These are phyloP conservation scores for Acridotheres tristis DNA, from an alignment of 2,797 vertebrate species.

Conservation along the genomic window DNA sequence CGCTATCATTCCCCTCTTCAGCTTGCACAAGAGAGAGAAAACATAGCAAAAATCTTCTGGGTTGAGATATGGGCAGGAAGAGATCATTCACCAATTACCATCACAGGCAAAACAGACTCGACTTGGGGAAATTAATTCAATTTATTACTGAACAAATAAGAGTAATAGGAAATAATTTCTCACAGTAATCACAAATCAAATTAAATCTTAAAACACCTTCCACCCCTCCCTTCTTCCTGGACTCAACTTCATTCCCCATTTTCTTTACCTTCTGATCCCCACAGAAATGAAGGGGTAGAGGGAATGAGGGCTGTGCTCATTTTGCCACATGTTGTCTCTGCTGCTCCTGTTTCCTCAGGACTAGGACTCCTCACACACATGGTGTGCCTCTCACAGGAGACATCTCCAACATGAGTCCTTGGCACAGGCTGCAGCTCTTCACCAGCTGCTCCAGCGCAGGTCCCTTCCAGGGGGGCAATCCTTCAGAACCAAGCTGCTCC, in stretches of 20 bases:
- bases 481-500: neutral
- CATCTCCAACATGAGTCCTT: neutral
- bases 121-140: neutral
- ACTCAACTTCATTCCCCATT: neutral
- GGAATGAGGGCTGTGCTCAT: neutral
- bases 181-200: neutral
- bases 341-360: neutral
- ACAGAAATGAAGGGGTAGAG: neutral
- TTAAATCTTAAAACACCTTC: neutral
- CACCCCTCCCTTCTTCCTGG: neutral
- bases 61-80: neutral
- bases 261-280: neutral
- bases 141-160: neutral
- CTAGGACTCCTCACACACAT: neutral
- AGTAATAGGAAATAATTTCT: neutral
- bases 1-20: neutral
- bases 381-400: neutral
- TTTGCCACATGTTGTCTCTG: too few relatives aligned
- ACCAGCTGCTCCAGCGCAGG: fast-evolving
- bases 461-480: neutral
- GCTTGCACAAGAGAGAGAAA: neutral
- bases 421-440: neutral
- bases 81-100: neutral
- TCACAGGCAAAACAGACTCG: neutral
- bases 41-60: neutral